Evolutionary conservation across 1,140 invertebrate genomes (phyloP), one percentile per base, ranked within the genome.

Genomic region (Akabosia matsudoensis): DNA sequence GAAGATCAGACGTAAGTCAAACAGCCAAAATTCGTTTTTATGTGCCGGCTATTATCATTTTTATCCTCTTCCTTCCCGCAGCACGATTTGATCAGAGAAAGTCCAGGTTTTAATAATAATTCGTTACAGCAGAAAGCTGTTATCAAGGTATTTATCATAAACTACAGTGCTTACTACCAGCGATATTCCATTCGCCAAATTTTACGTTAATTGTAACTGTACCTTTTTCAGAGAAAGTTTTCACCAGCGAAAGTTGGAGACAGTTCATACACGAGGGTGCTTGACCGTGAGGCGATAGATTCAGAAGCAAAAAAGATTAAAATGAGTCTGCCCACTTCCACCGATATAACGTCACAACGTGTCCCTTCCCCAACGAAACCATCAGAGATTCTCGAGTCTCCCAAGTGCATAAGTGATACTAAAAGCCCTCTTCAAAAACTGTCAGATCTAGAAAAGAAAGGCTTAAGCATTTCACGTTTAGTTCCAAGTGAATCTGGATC

Each of bases 291-390:
- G n/a, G n/a, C n/a, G n/a, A n/a, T n/a, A 56, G 3, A 13, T 3
- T 56, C 54, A 4, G 54, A 16, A 56, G 54, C 61, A 30, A 67
- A 67, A 30, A 67, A 67, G 31, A 7, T 67, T 10, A 67, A 67
- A 67, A 7, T 67, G 61, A 67, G 61, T 67, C 31, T 67, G 30
- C 61, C 61, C 28, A 67, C 10, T 31, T 67, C 61, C 4, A 67
- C 61, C 28, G 61, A 67, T 22, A n/a, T 67, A 67, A 67, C 61
- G 1, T 67, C 61, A 10, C 7, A 67, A 22, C 61, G 61, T 4
- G 7, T 67, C 24, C 61, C 61, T 3, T 67, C 61, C 3, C 24
- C 61, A 30, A 7, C 61, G 31, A 31, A 67, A 4, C 10, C 24
- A 30, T 30, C 61, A 30, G 26, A 10, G 37, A 45, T 45, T 10